Evolutionary conservation across 2,888 invertebrate species (phyloP).

Genomic region (Cephus rjabovi): DNA sequence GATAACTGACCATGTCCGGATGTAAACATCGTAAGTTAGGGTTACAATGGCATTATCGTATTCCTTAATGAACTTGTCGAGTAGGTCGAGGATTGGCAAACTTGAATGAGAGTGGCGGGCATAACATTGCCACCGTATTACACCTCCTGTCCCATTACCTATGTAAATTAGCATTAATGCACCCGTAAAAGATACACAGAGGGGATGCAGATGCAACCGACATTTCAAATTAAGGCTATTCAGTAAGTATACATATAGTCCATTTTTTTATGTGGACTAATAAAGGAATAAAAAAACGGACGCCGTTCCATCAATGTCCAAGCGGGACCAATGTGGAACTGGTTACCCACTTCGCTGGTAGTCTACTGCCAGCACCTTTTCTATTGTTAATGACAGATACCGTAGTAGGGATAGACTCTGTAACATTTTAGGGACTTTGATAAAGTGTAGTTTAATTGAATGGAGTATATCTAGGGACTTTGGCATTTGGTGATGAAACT

Average conservation of each 20-base stretch:
- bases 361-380: background rate
- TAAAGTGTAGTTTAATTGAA: background rate
- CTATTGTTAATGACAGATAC: background rate
- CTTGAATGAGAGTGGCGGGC: background rate
- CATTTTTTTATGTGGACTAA: background rate
- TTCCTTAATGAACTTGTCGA: conserved; percentile 52
- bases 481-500: background rate
- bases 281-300: background rate
- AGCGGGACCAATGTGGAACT: background rate
- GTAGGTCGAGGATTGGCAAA: conserved; percentile 31
- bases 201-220: conserved; percentile 30
- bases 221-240: conserved; percentile 39
- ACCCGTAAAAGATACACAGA: conserved; percentile 15
- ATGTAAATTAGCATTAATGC: conserved; percentile 45
- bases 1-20: background rate
- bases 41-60: conserved; percentile 44
- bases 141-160: conserved; percentile 28
- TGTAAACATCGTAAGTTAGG: conserved; percentile 2
- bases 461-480: background rate
- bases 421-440: background rate
- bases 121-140: background rate
- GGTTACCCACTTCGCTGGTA: background rate
- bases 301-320: background rate
- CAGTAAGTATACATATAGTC: conserved; percentile 13
- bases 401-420: background rate